Conservation (phyloP, 2,888 invertebrate species). For the Caenorhabditis sp. region DNA sequence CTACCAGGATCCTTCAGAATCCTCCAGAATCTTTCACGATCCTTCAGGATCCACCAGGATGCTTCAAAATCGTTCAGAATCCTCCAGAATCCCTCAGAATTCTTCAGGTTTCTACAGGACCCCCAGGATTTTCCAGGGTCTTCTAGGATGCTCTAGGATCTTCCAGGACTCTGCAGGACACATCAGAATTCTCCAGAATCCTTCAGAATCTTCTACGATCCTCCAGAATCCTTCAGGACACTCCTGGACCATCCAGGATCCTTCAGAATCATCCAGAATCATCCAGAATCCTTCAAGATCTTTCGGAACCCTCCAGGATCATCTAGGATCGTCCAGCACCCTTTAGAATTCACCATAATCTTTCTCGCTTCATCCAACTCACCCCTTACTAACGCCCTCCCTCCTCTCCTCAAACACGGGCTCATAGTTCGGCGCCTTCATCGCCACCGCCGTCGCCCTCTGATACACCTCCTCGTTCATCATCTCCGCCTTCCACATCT, state of each 20-base stretch:
- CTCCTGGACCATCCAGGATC: too few species aligned
- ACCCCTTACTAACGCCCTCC: constrained; percentile 48
- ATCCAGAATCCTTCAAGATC: too few species aligned
- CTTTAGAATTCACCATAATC: neutral
- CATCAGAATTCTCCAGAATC: neutral
- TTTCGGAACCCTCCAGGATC: neutral
- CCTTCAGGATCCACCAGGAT: neutral
- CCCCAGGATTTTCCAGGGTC: too few species aligned
- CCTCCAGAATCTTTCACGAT: neutral
- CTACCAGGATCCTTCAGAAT: too few species aligned
- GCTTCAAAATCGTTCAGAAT: too few species aligned
- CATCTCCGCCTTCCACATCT: constrained; percentile 72
- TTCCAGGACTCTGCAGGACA: too few species aligned
- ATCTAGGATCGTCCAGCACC: too few species aligned
- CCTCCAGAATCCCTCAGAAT: neutral
- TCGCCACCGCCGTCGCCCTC: constrained; percentile 65
- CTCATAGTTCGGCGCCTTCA: constrained; percentile 67
- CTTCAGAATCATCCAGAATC: too few species aligned
- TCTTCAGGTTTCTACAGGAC: neutral
- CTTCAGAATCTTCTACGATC: too few species aligned
- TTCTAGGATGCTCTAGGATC: neutral
- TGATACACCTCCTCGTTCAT: constrained; percentile 60
- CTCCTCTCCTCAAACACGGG: constrained; percentile 51
- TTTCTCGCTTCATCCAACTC: neutral
- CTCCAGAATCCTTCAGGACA: neutral